These are phyloP conservation scores for Tribolium freemani DNA, from an alignment of 2,888 invertebrate genomes.

Conservation along the genomic window DNA sequence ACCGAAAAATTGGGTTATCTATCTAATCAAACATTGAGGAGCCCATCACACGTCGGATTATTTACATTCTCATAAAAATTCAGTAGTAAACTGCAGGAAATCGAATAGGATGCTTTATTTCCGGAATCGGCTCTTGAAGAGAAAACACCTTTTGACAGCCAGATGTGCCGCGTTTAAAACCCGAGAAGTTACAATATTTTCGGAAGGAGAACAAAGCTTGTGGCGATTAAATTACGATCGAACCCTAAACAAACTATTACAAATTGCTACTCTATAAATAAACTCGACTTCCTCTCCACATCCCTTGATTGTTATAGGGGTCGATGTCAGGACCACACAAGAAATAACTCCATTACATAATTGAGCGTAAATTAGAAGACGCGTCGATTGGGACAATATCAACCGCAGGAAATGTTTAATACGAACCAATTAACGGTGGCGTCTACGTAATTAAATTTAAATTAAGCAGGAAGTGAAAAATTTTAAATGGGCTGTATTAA, in stretches of 20 bases:
- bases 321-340: conserved; percentile 31
- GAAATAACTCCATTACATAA: conserved; percentile 17
- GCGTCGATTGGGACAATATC: conserved; percentile 13
- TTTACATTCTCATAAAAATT: conserved; percentile 10
- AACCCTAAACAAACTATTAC: conserved; percentile 36
- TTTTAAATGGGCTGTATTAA: conserved; percentile 43
- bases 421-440: conserved; percentile 45
- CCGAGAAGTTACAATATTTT: conserved; percentile 22
- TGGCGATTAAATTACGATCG: conserved; percentile 34
- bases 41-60: background rate
- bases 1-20: background rate
- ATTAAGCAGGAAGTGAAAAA: conserved; percentile 48
- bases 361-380: conserved; percentile 1
- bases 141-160: conserved; percentile 31
- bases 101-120: conserved; percentile 37
- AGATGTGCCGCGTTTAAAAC: conserved; percentile 24
- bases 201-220: conserved; percentile 21
- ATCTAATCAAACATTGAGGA: background rate
- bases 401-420: conserved; percentile 44
- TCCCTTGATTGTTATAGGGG: conserved; percentile 27
- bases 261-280: conserved; percentile 34
- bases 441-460: conserved; percentile 45
- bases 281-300: conserved; percentile 29
- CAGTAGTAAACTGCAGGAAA: conserved; percentile 28
- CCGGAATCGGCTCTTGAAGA: conserved; percentile 31